These are phyloP conservation scores for Melanophora roralis DNA, from an alignment of 2,888 invertebrate species.

Conservation along the genomic window DNA sequence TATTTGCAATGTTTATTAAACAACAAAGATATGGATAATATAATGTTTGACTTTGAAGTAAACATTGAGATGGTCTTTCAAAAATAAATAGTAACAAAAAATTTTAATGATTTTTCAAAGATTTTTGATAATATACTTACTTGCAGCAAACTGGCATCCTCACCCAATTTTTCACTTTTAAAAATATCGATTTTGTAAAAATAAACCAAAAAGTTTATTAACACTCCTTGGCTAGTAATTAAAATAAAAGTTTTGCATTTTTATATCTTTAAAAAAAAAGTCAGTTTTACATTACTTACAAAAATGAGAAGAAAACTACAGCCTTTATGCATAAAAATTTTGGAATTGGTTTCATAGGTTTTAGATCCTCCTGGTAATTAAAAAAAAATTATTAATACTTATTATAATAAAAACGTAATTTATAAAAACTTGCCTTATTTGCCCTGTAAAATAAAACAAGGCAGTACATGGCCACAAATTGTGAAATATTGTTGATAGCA, in stretches of 20 bases:
- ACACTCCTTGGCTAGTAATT: conserved; percentile 89
- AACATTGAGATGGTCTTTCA: too few relatives aligned
- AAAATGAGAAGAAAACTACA: conserved; percentile 98
- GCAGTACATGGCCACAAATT: conserved; percentile 97
- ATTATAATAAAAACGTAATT: too few relatives aligned
- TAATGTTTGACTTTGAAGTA: too few relatives aligned
- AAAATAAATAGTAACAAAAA: too few relatives aligned
- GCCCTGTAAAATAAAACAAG: conserved; percentile 95
- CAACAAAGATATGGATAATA: too few relatives aligned
- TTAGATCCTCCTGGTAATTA: conserved; percentile 80
- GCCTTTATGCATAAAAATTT: conserved; percentile 98
- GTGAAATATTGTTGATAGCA: conserved; percentile 92
- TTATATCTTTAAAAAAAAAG: neutral
- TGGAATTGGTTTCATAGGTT: conserved; percentile 94
- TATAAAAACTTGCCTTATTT: conserved; percentile 80
- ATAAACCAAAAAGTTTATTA: conserved; percentile 91
- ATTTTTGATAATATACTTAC: conserved; percentile 76
- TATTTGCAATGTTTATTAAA: too few relatives aligned
- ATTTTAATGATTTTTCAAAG: too few relatives aligned
- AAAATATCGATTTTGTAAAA: conserved; percentile 88
- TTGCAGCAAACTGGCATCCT: conserved; percentile 87
- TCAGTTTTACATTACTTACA: conserved; percentile 80
- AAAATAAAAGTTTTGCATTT: neutral
- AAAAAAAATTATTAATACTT: neutral
- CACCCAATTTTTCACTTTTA: conserved; percentile 82